Base-by-base conservation (phyloP, 2,797 vertebrate genomes). In the Eutrigla gurnardus region DNA sequence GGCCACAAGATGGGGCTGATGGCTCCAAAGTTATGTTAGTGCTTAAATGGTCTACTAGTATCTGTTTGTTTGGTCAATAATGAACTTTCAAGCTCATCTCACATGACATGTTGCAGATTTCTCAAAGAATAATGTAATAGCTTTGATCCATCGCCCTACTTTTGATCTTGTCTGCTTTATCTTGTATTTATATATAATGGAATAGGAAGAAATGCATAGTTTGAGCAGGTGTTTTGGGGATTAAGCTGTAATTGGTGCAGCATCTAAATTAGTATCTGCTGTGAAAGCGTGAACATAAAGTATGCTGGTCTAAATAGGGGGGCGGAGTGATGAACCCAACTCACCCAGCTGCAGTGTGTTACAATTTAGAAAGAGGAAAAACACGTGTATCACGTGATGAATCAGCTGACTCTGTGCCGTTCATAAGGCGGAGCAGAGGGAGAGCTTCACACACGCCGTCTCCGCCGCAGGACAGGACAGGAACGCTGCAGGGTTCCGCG, bases 361-460 rank as follows among this genome's bases (percentile, higher is more conserved):
- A 7, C 11, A 25, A 47, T 18, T 12, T 52, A 53, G 11, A 11
- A 10, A 14, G 1, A n/a, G 7, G 1, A 0, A 7, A 9, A 4
- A 36, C 17, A 12, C 35, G 11, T 7, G 1, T 5, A 3, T 0
- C 79, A 94, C 87, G 88, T 95, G 94, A 94, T 5, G 1, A 37
- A 62, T 91, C 93, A 94, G 85, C 86, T 94, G 94, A 93, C 84
- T 5, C 25, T 1, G 45, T 43, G 14, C 1, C 2, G n/a, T 60
- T 52, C 11, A 85, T 5, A 18, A 73, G 75, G 17, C 17, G 5
- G 5, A 54, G 52, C 32, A 0, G n/a, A 2, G 47, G 0, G n/a
- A 2, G 47, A 36, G 3, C 1, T 9, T 5, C 39, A 1, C 39
- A 0, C 13, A 25, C 25, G 25, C 25, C 25, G 25, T 25, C 25